Evolutionary conservation across 64 coral and sea anemone genomes (phyloP), one percentile per base, ranked within the genome.

Genomic region (Stylophora pistillata): DNA sequence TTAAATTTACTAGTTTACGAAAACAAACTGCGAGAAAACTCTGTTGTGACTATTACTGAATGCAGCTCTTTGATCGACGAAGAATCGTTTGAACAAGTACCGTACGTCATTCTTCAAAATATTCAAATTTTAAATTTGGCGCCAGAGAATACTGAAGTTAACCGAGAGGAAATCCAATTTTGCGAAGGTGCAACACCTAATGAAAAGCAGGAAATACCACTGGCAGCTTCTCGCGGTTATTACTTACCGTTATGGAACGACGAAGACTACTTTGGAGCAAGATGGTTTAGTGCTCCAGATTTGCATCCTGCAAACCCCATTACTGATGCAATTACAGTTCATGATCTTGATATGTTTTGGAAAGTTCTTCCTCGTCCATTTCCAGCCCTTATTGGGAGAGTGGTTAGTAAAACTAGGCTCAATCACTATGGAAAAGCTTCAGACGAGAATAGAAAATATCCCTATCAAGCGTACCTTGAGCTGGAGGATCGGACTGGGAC

Each of bases 181-280:
- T 84, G 72, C 84, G 28, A 26, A 33, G 55, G 89, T 85, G 78
- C 86, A 68, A 75, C 69, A 65, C 16, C 17, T 82, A 93, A 84
- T 62, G 91, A 93, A 74, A 93, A 89, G 69, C 61, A 76, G 18
- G 57, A 72, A 20, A 0, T 71, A 2, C 91, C 86, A 26, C 81
- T 93, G 37, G 68, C 77, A 75, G 77, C 77, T 23, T 83, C 71
- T 13, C 87, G 91, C 68, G 91, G 91, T 27, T 93, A 88, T 15
- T 93, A 93, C 30, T 89, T 93, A 14, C 91, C 91, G 12, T n/a
- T 93, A 52, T 84, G 86, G 86, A 93, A 93, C 72, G 86, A 89
- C 28, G 86, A 89, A 15, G 91, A 93, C 34, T 88, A 74, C 6
- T 87, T 89, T 58, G 91, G 91, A 32, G 74, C 86, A 31, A 88